Percentiles rank a stretch among this genome's conserved stretches.
Conservation (phyloP, 1,140 invertebrate genomes). For the Drosophila sturtevanti region DNA sequence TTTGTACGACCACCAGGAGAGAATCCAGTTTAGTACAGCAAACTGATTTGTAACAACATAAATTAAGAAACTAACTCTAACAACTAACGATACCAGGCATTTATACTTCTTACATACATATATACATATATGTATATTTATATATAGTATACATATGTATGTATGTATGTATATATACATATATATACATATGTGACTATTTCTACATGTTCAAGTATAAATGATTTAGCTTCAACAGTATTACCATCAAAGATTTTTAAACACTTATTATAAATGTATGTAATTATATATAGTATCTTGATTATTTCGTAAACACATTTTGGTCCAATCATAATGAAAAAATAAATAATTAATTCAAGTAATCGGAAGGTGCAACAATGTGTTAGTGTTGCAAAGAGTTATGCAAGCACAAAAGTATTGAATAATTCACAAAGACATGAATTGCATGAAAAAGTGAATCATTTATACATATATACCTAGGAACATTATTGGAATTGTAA, state of each 20-base stretch:
- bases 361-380: not conserved
- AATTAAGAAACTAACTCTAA: not conserved
- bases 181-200: not conserved
- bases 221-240: not conserved
- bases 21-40: slow-evolving; percentile 54
- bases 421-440: not conserved
- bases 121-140: not conserved
- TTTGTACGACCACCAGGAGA: slow-evolving; percentile 54
- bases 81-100: slow-evolving; percentile 14
- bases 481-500: no score
- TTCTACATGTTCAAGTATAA: not conserved
- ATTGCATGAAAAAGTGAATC: not conserved
- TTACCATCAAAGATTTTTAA: slow-evolving; percentile 7
- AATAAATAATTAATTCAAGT: not conserved
- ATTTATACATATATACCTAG: not conserved
- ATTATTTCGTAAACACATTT: not conserved
- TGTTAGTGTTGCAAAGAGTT: not conserved
- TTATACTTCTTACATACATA: not conserved
- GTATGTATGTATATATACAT: slow-evolving; percentile 2
- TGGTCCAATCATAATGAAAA: slow-evolving; percentile 11
- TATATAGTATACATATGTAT: not conserved
- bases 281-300: not conserved
- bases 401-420: not conserved
- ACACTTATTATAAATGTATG: not conserved
- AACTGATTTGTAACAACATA: slow-evolving; percentile 54